phyloP scores from a whole-genome alignment of 1,140 invertebrate species.

The Asbolus verrucosus region DNA sequence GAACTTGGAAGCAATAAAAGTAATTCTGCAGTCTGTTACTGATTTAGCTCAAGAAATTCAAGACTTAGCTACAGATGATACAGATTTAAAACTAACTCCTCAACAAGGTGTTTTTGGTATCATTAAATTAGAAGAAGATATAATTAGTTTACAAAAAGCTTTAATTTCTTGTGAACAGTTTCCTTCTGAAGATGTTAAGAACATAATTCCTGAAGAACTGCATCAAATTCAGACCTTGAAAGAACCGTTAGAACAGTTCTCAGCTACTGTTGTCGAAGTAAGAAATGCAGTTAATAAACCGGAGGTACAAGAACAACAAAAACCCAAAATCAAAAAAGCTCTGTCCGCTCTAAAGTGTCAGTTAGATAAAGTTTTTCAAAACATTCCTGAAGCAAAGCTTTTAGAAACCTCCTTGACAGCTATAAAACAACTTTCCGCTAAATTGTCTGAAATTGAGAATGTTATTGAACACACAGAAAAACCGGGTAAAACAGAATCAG shows the following conservation, averaged over 20 bases:
- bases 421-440: slow-evolving; percentile 21
- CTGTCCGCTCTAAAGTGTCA: slow-evolving; percentile 23
- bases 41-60: no score
- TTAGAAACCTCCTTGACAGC: not conserved
- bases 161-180: not conserved
- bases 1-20: no score
- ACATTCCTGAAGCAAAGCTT: slow-evolving; percentile 14
- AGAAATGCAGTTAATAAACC: slow-evolving; percentile 31
- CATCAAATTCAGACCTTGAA: slow-evolving; percentile 13
- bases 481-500: slow-evolving; percentile 8
- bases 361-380: slow-evolving; percentile 39
- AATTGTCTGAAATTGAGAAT: not conserved
- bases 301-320: slow-evolving; percentile 36
- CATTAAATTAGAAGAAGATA: slow-evolving; percentile 1
- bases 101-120: slow-evolving; percentile 15
- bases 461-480: not conserved
- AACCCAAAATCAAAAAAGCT: slow-evolving; percentile 36
- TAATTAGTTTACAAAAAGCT: slow-evolving; percentile 1
- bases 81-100: not conserved
- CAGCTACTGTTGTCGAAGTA: slow-evolving; percentile 23
- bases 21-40: no score
- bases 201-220: not conserved
- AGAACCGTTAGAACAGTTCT: slow-evolving; percentile 42
- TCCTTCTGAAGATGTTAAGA: slow-evolving; percentile 2
- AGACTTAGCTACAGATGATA: not conserved